A percentile compares a stretch with the other conserved stretches of the same genome.
Evolutionary conservation across 2,113 vertebrate species (phyloP).

Genomic region (Orycteropus afer): DNA sequence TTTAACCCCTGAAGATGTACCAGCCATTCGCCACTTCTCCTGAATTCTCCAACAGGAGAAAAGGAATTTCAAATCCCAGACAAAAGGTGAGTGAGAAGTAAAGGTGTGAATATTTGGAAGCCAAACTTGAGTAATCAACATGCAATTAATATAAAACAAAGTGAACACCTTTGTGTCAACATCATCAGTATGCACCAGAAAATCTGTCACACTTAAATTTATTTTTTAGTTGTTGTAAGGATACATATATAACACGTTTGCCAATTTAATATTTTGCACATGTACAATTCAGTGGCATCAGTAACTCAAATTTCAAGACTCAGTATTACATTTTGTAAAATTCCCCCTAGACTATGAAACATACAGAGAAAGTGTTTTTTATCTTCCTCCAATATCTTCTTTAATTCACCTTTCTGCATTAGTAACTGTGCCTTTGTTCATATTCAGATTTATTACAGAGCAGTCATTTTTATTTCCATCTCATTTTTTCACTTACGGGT

Average conservation of each 20-base stretch:
- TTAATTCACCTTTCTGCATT: not conserved
- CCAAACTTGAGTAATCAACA: constrained; percentile 2
- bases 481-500: constrained; percentile 1
- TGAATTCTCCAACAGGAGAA: too few relatives aligned
- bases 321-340: not conserved
- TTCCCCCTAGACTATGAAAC: not conserved
- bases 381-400: not conserved
- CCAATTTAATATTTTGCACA: not conserved
- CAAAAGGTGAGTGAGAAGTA: not conserved
- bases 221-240: not conserved
- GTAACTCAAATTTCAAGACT: not conserved
- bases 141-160: not conserved
- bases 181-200: not conserved
- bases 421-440: constrained; percentile 22
- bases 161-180: not conserved
- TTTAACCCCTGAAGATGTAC: not conserved
- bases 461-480: not conserved
- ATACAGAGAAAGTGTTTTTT: not conserved
- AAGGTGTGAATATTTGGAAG: not conserved
- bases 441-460: constrained; percentile 22
- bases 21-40: not conserved
- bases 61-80: not conserved
- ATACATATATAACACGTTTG: not conserved
- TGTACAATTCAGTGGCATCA: not conserved
- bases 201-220: not conserved